Percentiles rank a stretch among this genome's conserved stretches.
Conservation (phyloP, 2,797 vertebrate species). For the Lacerta bilineata region DNA sequence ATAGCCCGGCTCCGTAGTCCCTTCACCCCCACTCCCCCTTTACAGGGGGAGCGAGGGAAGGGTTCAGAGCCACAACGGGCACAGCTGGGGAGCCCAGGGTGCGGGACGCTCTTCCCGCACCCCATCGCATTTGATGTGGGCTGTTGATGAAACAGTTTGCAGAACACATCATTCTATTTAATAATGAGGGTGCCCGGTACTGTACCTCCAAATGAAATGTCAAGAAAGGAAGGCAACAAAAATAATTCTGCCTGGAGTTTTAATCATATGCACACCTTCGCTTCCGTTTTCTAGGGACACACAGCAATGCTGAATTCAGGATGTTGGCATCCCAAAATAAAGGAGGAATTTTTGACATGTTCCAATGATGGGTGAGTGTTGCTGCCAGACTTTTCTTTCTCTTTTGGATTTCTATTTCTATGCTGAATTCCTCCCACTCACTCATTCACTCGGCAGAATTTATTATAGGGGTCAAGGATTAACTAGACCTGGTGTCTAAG, state of each 20-base stretch:
- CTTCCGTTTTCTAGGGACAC: constrained; percentile 87
- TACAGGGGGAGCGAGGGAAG: no score
- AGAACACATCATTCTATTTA: neutral
- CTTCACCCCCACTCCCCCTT: no score
- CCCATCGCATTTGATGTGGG: neutral
- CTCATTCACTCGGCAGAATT: constrained; percentile 17
- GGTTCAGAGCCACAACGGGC: no score
- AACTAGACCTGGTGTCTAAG: constrained; percentile 18
- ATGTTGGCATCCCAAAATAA: constrained; percentile 98
- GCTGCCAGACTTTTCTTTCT: neutral
- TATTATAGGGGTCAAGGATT: neutral
- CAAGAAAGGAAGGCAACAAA: neutral
- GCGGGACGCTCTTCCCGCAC: no score
- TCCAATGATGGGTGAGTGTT: constrained; percentile 96
- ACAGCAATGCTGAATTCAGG: constrained; percentile 98
- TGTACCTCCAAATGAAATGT: neutral
- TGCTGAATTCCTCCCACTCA: neutral
- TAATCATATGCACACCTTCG: constrained; percentile 3
- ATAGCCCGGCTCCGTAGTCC: no score
- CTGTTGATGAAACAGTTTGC: neutral
- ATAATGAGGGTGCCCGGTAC: neutral
- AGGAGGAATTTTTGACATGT: constrained; percentile 98
- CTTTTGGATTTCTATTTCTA: neutral
- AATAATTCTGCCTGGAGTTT: neutral
- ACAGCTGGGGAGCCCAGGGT: no score